Conservation (phyloP, 2,113 vertebrate species). For the Lophochroa leadbeateri region DNA sequence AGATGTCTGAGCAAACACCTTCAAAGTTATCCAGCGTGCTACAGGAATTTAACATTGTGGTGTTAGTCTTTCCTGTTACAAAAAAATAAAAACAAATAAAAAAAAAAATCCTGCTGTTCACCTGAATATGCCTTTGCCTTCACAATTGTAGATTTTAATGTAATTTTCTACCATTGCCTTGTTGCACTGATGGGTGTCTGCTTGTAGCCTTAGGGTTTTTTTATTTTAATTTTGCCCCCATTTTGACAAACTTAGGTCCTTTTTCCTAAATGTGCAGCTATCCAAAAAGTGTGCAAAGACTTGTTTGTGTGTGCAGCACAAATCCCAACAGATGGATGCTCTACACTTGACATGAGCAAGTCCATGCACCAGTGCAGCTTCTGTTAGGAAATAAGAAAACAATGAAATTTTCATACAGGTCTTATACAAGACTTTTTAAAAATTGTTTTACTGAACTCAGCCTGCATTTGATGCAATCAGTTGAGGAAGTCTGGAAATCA, state of each 20-base stretch:
- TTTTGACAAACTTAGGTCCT: background rate
- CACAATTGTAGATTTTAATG: background rate
- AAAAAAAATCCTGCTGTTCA: background rate
- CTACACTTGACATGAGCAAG: background rate
- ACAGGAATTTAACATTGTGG: background rate
- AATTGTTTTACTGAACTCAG: background rate
- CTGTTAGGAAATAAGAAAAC: background rate
- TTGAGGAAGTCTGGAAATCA: background rate
- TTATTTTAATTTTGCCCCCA: accelerated
- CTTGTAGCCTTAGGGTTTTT: background rate
- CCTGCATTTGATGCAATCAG: background rate
- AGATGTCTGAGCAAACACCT: background rate
- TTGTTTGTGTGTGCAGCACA: background rate
- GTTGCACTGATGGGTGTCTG: background rate
- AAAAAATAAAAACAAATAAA: background rate
- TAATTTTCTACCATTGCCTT: background rate
- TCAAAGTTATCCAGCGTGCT: background rate
- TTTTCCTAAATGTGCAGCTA: background rate
- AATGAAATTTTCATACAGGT: background rate
- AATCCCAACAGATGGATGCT: background rate
- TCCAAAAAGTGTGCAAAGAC: background rate
- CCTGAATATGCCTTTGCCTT: background rate
- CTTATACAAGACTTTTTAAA: background rate
- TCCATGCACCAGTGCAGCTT: accelerated
- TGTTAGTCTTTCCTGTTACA: background rate